phyloP scores from a whole-genome alignment of 2,797 vertebrate species.

The Semaprochilodus insignis region DNA sequence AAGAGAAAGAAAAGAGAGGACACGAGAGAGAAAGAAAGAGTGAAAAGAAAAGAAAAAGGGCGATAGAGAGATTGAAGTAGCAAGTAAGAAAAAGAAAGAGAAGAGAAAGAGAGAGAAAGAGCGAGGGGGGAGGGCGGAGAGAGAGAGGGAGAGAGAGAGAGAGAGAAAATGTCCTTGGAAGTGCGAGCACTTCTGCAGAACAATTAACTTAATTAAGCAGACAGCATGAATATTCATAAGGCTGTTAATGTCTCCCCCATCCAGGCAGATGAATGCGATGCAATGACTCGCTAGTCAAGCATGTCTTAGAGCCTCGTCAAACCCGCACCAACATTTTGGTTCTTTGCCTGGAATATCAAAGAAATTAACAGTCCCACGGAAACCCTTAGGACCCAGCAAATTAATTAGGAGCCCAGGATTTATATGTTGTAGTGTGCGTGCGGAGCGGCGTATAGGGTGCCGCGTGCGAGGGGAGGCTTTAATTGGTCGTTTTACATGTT shows the following conservation, averaged over 20 bases:
- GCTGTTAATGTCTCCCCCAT: constrained; percentile 89
- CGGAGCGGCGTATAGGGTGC: constrained; percentile 46
- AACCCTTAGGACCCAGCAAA: constrained; percentile 80
- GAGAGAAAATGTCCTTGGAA: constrained; percentile 83
- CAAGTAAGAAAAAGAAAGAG: constrained; percentile 46
- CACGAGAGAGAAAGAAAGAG: not conserved
- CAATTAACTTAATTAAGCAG: constrained; percentile 96
- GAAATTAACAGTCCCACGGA: constrained; percentile 80
- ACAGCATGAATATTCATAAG: constrained; percentile 92
- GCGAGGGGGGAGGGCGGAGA: constrained; percentile 22
- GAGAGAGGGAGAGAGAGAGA: constrained; percentile 33
- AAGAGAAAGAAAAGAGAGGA: not conserved
- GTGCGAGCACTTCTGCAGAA: constrained; percentile 88
- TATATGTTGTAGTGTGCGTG: constrained; percentile 65
- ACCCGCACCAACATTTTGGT: constrained; percentile 80
- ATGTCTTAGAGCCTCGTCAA: constrained; percentile 87
- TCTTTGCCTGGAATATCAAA: constrained; percentile 83
- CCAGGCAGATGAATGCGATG: constrained; percentile 90
- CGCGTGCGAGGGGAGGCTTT: constrained; percentile 40
- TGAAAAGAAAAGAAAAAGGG: not conserved
- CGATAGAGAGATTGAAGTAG: not conserved
- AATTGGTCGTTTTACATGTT: constrained; percentile 60
- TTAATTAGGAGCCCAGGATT: constrained; percentile 79
- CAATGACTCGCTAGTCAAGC: constrained; percentile 90
- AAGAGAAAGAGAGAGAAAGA: constrained; percentile 30